Evolutionary conservation across 2,113 vertebrate species (phyloP), one percentile per base, ranked within the genome.

Genomic region (Macquaria ambigua): DNA sequence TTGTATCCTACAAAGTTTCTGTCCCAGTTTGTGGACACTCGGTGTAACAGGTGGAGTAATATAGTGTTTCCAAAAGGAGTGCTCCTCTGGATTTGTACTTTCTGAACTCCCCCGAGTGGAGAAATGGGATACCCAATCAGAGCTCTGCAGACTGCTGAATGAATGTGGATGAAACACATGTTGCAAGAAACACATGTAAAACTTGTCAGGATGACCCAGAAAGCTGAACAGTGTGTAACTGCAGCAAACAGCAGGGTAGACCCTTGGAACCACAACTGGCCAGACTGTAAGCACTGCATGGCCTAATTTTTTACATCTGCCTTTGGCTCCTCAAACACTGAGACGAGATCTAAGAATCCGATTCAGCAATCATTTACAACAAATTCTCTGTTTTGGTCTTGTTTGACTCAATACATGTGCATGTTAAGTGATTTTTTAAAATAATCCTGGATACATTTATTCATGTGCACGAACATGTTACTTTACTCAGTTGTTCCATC

Each of bases 131-230:
- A 50, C 70, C 21, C 73, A 58, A 8, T 64, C 41, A 59, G 46
- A 74, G 58, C 41, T 70, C 39, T 77, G 61, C 70, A 78, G 67
- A 52, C 23, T 25, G 43, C 75, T 81, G 79, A 77, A 77, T 74
- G 68, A 80, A 75, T 77, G 76, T 46, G 31, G 58, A 52, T 56
- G 3, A 21, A 74, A 62, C 23, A 75, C 58, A 31, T 62, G 43
- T 72, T 59, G 37, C 41, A 63, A 78, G 79, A 87, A 81, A 81
- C 79, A 87, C 62, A 83, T 74, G 74, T 82, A 74, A 85, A 87
- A 88, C 73, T 66, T 89, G 82, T 79, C 77, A 77, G 76, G 72
- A 55, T 92, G 89, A 92, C 87, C 87, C 67, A 86, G 88, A 93
- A 92, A 93, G 37, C 73, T 28, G 53, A 86, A 53, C 18, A 48